Base-by-base conservation (phyloP, 2,888 invertebrate species). In the Drosophila stalkeri region DNA sequence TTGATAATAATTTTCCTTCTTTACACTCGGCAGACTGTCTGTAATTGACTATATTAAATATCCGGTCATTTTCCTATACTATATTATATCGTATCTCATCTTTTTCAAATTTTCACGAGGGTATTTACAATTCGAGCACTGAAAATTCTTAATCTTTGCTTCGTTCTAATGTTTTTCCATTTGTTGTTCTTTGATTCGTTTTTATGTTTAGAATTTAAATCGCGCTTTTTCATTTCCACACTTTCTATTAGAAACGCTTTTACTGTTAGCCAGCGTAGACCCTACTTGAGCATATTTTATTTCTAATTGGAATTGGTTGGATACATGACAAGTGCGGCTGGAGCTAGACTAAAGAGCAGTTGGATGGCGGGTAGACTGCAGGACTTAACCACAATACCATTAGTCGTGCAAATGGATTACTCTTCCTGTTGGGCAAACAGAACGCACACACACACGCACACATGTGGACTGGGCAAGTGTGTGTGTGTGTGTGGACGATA, bases 331-430 rank as follows among this genome's bases (percentile, higher is more conserved):
- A 51, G 14, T 44, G 55, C n/a, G 33, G 33, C 44, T 35, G 57
- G 11, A 4, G 16, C 18, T 18, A 33, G 33, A 12, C 14, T 5
- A 11, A 11, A 35, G 35, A 43, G n/a, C 12, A 11, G 23, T 5
- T 18, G 4, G 44, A 7, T 20, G 20, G 20, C 1, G 27, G 23
- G n/a, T 18, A 37, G 27, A 46, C 43, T 43, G 9, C 16, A 27
- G 47, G 4, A 27, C 49, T 65, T 20, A 64, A 80, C 84, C 85
- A 73, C 85, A 87, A 78, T 72, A 76, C 87, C 87, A 85, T 85
- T 85, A 85, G 85, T 64, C 49, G 43, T 49, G 73, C 80, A 79
- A 79, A 79, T 79, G 79, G 79, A 62, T 76, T 71, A 67, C 64
- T 59, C 64, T 67, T 55, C 27, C 74, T 51, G 62, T 35, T 37